Conservation (phyloP, 92 coral and sea anemone genomes). For the Porites divaricata region DNA sequence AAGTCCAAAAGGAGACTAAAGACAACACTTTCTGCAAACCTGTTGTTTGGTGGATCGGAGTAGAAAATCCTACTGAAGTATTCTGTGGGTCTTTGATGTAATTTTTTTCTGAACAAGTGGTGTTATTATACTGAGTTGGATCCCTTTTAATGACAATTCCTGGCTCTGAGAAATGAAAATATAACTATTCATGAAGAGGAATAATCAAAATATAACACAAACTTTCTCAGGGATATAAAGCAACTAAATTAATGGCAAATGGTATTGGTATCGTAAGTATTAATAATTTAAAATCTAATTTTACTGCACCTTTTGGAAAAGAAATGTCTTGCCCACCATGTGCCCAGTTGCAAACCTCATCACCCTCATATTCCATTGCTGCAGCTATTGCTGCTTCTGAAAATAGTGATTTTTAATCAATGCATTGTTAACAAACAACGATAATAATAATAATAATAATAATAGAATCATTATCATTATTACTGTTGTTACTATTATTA, state of each 20-base stretch:
- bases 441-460: too few relatives aligned
- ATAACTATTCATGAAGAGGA: not conserved
- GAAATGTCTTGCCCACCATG: constrained; percentile 4
- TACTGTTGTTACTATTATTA: too few relatives aligned
- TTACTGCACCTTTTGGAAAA: constrained; percentile 18
- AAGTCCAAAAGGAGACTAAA: not conserved
- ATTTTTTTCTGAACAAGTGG: not conserved
- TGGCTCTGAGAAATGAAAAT: constrained; percentile 5
- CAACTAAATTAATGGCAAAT: not conserved
- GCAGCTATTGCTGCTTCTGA: not conserved
- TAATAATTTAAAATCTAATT: not conserved
- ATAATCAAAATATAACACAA: too few relatives aligned
- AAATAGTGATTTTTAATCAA: not conserved
- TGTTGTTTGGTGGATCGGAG: not conserved
- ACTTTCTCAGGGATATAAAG: not conserved
- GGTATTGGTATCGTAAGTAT: too few relatives aligned
- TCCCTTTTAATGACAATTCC: constrained; percentile 4
- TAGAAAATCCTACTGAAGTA: constrained; percentile 5
- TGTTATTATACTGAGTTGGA: constrained; percentile 3
- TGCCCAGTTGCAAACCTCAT: constrained; percentile 8
- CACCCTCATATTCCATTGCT: not conserved
- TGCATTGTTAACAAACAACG: not conserved
- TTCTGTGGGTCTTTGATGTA: not conserved
- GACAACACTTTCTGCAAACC: not conserved
- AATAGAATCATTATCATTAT: too few relatives aligned